Conservation (phyloP, 2,888 invertebrate species). For the Mythimna loreyi region DNA sequence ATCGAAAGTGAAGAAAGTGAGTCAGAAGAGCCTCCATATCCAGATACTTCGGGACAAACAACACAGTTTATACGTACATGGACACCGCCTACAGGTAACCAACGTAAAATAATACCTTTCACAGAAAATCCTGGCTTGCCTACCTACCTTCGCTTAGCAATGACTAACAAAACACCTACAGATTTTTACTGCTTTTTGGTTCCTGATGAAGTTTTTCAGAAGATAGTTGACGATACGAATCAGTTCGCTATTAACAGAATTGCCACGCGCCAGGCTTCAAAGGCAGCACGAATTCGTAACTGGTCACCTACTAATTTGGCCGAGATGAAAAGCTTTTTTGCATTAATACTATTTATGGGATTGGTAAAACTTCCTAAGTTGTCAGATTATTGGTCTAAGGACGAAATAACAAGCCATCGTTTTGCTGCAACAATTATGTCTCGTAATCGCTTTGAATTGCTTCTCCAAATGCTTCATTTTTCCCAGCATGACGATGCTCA, state of each 20-base stretch:
- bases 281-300: constrained; percentile 3
- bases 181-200: constrained; percentile 1
- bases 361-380: constrained; percentile 9
- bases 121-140: constrained; percentile 8
- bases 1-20: too few species aligned
- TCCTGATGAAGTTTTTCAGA: background rate
- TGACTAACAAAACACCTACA: background rate
- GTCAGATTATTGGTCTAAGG: too few species aligned
- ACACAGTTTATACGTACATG: too few species aligned
- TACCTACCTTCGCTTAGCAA: background rate
- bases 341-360: background rate
- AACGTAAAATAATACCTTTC: constrained; percentile 2
- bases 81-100: constrained; percentile 4
- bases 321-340: constrained; percentile 1
- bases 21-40: too few species aligned
- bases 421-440: constrained; percentile 50
- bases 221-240: constrained; percentile 2
- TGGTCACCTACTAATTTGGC: background rate
- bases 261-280: background rate
- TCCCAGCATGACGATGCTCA: constrained; percentile 2
- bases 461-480: constrained; percentile 18
- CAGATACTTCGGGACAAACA: too few species aligned
- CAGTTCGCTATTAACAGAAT: constrained; percentile 4
- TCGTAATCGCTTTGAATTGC: constrained; percentile 54
- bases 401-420: too few species aligned